phyloP scores from a whole-genome alignment of 2,113 vertebrate genomes.

The Cettia cetti region DNA sequence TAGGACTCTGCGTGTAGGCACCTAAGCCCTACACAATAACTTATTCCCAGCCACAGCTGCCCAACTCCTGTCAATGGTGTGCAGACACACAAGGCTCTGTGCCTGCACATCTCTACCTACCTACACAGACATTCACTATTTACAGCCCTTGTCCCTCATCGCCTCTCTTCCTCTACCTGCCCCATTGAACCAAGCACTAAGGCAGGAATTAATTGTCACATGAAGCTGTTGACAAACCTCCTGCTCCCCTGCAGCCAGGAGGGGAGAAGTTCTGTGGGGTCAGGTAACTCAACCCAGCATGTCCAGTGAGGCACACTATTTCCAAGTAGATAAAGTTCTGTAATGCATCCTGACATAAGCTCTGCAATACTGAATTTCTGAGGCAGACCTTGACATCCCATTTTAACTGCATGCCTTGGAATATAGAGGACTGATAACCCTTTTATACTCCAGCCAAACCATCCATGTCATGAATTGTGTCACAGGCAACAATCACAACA shows the following conservation, averaged over 20 bases:
- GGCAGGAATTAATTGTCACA: background rate
- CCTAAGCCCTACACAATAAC: background rate
- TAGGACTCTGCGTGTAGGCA: background rate
- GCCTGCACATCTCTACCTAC: background rate
- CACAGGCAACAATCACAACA: background rate
- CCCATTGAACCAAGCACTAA: background rate
- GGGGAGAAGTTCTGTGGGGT: background rate
- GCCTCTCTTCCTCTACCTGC: background rate
- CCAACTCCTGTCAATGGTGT: accelerated
- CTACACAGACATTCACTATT: background rate
- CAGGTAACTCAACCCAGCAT: background rate
- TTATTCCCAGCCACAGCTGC: background rate
- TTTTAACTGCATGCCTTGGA: background rate
- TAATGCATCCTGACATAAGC: background rate
- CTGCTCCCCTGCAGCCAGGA: background rate
- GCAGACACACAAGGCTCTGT: too few relatives aligned
- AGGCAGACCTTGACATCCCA: background rate
- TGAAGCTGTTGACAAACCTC: background rate
- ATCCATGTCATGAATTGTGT: background rate
- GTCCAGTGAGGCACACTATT: background rate
- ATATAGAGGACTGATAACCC: background rate
- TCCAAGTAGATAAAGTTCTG: background rate
- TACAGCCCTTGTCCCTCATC: background rate
- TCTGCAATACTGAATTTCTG: background rate
- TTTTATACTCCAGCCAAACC: background rate